Conservation (phyloP, 2,797 vertebrate genomes). For the Macropus fuliginosus region DNA sequence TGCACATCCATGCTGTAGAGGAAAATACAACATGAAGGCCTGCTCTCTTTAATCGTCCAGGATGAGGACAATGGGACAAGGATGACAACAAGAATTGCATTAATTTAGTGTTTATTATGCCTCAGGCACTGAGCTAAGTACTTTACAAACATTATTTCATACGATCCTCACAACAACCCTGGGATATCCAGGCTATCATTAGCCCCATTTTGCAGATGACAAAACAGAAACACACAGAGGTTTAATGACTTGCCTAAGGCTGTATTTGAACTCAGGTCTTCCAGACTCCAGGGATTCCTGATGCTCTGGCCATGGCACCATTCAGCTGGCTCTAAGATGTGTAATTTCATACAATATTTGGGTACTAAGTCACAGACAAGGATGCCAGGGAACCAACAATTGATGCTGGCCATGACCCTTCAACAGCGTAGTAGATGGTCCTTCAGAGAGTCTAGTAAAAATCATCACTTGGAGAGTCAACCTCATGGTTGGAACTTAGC, state of each 20-base stretch:
- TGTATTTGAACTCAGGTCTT: background rate
- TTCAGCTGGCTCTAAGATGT: background rate
- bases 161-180: background rate
- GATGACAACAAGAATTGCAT: background rate
- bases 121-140: background rate
- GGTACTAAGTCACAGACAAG: background rate
- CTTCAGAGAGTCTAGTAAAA: background rate
- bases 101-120: background rate
- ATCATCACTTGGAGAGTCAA: background rate
- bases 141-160: background rate
- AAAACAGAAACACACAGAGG: background rate
- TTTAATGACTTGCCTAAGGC: background rate
- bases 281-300: background rate
- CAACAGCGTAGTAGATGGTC: background rate
- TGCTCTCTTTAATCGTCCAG: background rate
- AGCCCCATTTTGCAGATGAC: background rate
- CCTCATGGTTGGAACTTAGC: background rate
- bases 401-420: background rate
- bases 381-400: background rate
- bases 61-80: background rate
- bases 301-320: background rate
- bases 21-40: background rate
- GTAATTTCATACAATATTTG: background rate
- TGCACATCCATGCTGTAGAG: background rate
- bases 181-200: background rate